Conservation (phyloP, 2,113 vertebrate genomes). For the Cyprinodon brontotheroides region DNA sequence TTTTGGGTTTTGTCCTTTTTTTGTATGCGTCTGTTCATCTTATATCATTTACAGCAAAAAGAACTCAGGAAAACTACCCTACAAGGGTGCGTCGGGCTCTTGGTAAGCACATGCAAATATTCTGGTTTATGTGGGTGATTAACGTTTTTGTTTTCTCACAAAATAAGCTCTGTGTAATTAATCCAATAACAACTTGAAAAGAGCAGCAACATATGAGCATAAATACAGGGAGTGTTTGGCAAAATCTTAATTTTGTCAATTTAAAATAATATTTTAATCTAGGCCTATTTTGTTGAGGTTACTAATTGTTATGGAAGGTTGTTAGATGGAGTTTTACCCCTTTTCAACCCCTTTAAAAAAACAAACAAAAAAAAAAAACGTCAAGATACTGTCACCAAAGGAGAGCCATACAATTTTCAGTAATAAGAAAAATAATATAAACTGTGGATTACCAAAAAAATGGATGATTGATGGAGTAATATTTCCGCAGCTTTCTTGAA, state of each 20-base stretch:
- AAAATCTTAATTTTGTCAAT: not conserved
- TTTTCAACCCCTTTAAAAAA: too few species aligned
- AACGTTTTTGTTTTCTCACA: not conserved
- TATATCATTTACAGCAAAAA: constrained; percentile 56
- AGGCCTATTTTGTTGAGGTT: not conserved
- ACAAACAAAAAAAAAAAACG: not conserved
- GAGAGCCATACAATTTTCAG: not conserved
- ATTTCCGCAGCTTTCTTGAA: not conserved
- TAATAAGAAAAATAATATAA: not conserved
- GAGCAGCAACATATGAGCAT: not conserved
- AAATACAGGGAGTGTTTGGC: not conserved
- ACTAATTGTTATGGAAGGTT: too few species aligned
- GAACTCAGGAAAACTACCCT: constrained; percentile 24
- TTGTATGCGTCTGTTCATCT: constrained; percentile 72
- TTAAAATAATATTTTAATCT: not conserved
- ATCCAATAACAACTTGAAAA: not conserved
- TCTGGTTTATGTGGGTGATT: not conserved
- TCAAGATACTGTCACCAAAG: not conserved
- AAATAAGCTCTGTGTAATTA: not conserved
- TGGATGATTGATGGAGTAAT: not conserved
- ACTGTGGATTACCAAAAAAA: not conserved
- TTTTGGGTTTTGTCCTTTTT: constrained; percentile 73
- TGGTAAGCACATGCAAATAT: constrained; percentile 61
- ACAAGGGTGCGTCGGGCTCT: constrained; percentile 68
- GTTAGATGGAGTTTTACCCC: too few species aligned